Percentiles rank a stretch among this genome's conserved stretches.
phyloP scores from a whole-genome alignment of 35 echinoderm and acorn worm genomes.

The Lytechinus variegatus region DNA sequence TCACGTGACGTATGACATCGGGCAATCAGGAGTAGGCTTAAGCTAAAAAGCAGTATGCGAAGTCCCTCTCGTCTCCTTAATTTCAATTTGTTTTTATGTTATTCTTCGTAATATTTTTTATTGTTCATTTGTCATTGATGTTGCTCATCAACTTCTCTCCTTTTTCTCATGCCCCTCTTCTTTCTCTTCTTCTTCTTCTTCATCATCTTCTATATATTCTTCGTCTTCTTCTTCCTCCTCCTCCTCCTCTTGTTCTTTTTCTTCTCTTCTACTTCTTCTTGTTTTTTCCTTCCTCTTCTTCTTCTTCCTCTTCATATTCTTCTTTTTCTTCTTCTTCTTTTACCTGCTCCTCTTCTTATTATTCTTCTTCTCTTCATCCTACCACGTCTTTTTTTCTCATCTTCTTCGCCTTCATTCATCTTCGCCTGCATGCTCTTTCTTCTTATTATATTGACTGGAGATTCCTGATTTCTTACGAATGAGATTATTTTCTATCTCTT shows the following conservation, averaged over 20 bases:
- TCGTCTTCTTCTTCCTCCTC: background rate
- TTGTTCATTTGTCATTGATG: background rate
- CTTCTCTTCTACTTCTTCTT: background rate
- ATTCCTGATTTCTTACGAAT: too few species aligned
- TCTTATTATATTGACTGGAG: too few species aligned
- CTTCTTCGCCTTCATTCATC: too few species aligned
- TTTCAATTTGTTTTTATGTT: too few species aligned
- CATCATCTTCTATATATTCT: background rate
- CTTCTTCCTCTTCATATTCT: background rate
- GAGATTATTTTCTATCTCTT: too few species aligned
- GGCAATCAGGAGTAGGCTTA: background rate
- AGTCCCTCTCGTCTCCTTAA: too few species aligned
- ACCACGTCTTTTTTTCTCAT: too few species aligned
- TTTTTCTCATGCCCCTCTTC: background rate
- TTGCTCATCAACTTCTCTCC: background rate
- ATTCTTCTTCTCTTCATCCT: too few species aligned
- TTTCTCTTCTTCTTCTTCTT: background rate
- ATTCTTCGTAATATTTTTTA: too few species aligned
- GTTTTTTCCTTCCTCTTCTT: background rate
- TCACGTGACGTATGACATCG: background rate
- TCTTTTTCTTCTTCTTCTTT: background rate
- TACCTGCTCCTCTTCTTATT: background rate
- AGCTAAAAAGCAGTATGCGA: too few species aligned
- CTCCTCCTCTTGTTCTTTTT: background rate
- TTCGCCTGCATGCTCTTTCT: too few species aligned